A percentile compares a stretch with the other conserved stretches of the same genome.
phyloP scores from a whole-genome alignment of 2,113 vertebrate genomes.

The Oncorhynchus keta region DNA sequence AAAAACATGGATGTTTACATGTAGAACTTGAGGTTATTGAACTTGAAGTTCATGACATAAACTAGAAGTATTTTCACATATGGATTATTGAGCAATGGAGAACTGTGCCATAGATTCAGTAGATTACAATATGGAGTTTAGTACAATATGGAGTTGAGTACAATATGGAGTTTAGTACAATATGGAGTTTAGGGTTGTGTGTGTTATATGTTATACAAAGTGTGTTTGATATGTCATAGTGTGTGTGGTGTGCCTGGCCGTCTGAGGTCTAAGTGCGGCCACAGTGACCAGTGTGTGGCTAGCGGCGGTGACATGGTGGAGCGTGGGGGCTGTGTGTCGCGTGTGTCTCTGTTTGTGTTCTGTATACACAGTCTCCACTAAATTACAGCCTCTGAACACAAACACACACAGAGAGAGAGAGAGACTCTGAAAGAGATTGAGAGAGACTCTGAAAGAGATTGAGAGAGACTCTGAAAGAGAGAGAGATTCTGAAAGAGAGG shows the following conservation, averaged over 20 bases:
- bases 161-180: no score
- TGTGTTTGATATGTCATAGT: background rate
- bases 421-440: no score
- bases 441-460: no score
- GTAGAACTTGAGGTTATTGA: no score
- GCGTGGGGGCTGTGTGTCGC: slow-evolving; percentile 25
- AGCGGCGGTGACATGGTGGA: slow-evolving; percentile 49
- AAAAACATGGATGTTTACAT: slow-evolving; percentile 13
- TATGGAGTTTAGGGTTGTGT: no score
- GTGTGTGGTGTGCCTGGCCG: slow-evolving; percentile 53
- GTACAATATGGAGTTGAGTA: no score
- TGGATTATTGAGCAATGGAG: no score
- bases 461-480: no score
- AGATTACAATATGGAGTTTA: no score
- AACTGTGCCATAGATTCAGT: no score
- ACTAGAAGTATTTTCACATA: no score
- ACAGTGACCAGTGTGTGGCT: slow-evolving; percentile 60
- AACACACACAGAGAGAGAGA: slow-evolving; percentile 18
- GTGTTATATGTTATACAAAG: background rate
- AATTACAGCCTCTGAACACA: slow-evolving; percentile 56
- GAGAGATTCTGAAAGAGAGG: no score
- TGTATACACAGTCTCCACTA: slow-evolving; percentile 42
- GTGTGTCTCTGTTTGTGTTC: slow-evolving; percentile 43
- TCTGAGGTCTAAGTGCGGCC: slow-evolving; percentile 50
- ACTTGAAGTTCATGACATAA: background rate